Conservation (phyloP, 2,888 invertebrate genomes). For the Drosophila buzzatii region DNA sequence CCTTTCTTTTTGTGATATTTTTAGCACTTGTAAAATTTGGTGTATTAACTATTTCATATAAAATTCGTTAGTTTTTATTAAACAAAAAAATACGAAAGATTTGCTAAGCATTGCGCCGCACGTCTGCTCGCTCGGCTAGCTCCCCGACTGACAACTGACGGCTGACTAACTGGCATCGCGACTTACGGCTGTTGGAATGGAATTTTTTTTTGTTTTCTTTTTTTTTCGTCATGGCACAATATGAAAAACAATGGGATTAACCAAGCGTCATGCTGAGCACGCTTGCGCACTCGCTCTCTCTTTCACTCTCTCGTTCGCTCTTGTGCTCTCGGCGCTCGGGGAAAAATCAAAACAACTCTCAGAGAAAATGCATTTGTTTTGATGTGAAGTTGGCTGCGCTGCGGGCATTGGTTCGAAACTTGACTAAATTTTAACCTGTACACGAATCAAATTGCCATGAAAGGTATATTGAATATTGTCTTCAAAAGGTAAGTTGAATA, state of each 20-base stretch:
- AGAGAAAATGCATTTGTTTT: conserved; percentile 38
- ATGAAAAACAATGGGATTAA: conserved; percentile 34
- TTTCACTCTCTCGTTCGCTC: conserved; percentile 10
- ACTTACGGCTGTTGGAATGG: conserved; percentile 48
- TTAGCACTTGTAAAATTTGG: background rate
- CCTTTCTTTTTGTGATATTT: background rate
- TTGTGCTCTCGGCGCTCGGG: conserved; percentile 26
- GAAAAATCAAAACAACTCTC: conserved; percentile 44
- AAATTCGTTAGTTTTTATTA: conserved; percentile 2
- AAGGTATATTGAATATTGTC: background rate
- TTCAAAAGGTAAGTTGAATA: background rate
- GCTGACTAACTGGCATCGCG: conserved; percentile 28
- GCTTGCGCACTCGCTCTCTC: conserved; percentile 11
- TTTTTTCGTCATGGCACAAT: conserved; percentile 36
- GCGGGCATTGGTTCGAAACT: conserved; percentile 35
- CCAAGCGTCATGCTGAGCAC: conserved; percentile 24
- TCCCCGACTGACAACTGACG: conserved; percentile 31
- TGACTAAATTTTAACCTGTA: conserved; percentile 9
- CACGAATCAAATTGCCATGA: background rate
- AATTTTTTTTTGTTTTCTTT: conserved; percentile 54
- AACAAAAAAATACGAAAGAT: conserved; percentile 27
- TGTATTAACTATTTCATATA: background rate
- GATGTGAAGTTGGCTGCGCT: conserved; percentile 69
- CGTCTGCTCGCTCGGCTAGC: conserved; percentile 16
- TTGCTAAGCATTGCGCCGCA: conserved; percentile 25